A percentile compares a stretch with the other conserved stretches of the same genome.
Evolutionary conservation across 2,888 invertebrate species (phyloP).

Genomic region (Amiota minor): DNA sequence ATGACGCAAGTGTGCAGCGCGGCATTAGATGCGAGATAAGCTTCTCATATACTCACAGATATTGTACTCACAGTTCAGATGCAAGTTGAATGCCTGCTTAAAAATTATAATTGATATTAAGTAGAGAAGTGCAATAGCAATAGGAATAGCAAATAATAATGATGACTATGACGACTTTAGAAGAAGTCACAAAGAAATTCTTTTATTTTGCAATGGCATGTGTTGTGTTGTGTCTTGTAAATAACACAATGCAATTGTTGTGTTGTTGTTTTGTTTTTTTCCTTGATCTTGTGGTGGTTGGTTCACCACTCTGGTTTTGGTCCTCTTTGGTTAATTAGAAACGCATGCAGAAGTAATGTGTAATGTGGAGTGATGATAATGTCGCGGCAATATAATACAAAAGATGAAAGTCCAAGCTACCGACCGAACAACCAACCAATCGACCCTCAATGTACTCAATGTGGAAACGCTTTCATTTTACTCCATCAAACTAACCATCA

Average conservation of each 20-base stretch:
- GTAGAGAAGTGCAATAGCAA: background rate
- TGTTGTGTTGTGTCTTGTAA: constrained; percentile 3
- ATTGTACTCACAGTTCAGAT: background rate
- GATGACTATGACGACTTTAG: no score
- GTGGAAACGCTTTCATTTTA: constrained; percentile 15
- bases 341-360: constrained; percentile 7
- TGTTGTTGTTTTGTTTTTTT: background rate
- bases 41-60: background rate
- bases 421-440: background rate
- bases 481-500: background rate
- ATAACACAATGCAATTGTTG: constrained; percentile 6
- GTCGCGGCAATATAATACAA: background rate
- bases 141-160: background rate
- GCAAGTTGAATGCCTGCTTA: constrained; percentile 4
- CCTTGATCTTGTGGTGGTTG: background rate
- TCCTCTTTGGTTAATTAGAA: constrained; percentile 7
- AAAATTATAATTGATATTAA: constrained; percentile 16
- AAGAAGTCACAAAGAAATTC: constrained; percentile 9
- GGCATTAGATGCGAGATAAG: constrained; percentile 7
- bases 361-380: background rate
- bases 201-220: no score
- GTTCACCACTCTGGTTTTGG: background rate
- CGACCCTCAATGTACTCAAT: background rate
- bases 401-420: constrained; percentile 13
- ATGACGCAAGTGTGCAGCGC: background rate